phyloP scores from a whole-genome alignment of 2,888 invertebrate species.

The Brachycybe producta region DNA sequence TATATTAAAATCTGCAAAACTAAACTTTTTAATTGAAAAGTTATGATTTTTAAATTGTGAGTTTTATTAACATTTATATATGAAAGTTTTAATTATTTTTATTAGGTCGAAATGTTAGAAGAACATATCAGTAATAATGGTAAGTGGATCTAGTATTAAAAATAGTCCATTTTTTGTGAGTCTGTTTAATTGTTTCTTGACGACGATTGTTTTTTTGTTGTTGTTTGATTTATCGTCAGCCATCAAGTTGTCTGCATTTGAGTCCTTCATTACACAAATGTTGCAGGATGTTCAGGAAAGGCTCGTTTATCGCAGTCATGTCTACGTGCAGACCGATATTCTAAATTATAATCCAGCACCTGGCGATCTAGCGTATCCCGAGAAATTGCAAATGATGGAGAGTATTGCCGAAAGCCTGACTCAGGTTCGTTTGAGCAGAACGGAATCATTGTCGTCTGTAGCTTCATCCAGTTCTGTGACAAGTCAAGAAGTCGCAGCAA shows the following conservation, averaged over 20 bases:
- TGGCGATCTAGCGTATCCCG: slow-evolving; percentile 95
- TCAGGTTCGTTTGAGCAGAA: slow-evolving; percentile 29
- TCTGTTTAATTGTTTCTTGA: neutral
- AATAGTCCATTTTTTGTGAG: neutral
- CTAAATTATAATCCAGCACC: slow-evolving; percentile 65
- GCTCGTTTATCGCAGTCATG: slow-evolving; percentile 84
- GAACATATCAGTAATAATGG: slow-evolving; percentile 76
- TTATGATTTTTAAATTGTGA: no score
- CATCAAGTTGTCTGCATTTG: no score
- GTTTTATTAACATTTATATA: neutral
- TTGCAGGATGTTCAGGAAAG: slow-evolving; percentile 92
- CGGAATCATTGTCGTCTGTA: slow-evolving; percentile 55
- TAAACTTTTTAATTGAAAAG: no score
- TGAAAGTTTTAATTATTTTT: slow-evolving; percentile 10
- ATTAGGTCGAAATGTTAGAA: slow-evolving; percentile 59
- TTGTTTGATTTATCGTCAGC: no score
- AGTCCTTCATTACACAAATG: slow-evolving; percentile 61
- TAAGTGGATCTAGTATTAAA: slow-evolving; percentile 34
- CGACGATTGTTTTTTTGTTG: slow-evolving; percentile 12
- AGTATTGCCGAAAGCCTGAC: slow-evolving; percentile 35
- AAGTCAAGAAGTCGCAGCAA: slow-evolving; percentile 57
- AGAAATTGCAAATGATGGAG: slow-evolving; percentile 96
- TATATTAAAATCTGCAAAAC: no score
- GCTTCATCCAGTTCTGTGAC: slow-evolving; percentile 52
- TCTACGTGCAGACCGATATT: slow-evolving; percentile 86